Conservation (phyloP, 2,888 invertebrate genomes). For the Drosophila quasianomalipes region DNA sequence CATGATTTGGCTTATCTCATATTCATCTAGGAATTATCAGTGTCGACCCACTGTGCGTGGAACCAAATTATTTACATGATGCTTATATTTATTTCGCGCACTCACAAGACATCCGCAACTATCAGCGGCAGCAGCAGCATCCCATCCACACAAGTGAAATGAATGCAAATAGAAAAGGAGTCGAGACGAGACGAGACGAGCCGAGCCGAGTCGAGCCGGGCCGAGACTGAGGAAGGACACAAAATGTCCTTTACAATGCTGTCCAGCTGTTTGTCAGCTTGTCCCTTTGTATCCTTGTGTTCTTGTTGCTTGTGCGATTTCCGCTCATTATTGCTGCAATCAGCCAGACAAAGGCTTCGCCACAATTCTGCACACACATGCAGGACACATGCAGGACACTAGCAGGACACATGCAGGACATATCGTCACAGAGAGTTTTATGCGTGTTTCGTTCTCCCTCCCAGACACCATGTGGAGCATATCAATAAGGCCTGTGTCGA, state of each 20-base stretch:
- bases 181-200: slow-evolving; percentile 2
- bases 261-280: slow-evolving; percentile 53
- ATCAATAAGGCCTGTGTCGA: slow-evolving; percentile 48
- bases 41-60: slow-evolving; percentile 52
- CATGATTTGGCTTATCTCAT: neutral
- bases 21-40: neutral
- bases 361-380: slow-evolving; percentile 1
- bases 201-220: neutral
- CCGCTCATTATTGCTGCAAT: slow-evolving; percentile 78
- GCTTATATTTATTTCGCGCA: slow-evolving; percentile 71
- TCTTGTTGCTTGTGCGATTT: slow-evolving; percentile 64
- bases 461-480: slow-evolving; percentile 64
- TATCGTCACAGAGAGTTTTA: slow-evolving; percentile 46
- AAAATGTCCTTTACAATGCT: slow-evolving; percentile 61
- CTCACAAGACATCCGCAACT: slow-evolving; percentile 53
- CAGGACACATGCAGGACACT: slow-evolving; percentile 13
- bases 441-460: slow-evolving; percentile 58
- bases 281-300: slow-evolving; percentile 26
- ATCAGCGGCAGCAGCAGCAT: slow-evolving; percentile 39
- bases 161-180: slow-evolving; percentile 60
- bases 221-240: slow-evolving; percentile 27
- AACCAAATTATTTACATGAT: slow-evolving; percentile 67
- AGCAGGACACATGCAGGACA: slow-evolving; percentile 10
- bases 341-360: slow-evolving; percentile 61
- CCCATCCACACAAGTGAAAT: slow-evolving; percentile 37